Evolutionary conservation across 2,888 invertebrate genomes (phyloP).

Genomic region (Ctenicera cuprea): DNA sequence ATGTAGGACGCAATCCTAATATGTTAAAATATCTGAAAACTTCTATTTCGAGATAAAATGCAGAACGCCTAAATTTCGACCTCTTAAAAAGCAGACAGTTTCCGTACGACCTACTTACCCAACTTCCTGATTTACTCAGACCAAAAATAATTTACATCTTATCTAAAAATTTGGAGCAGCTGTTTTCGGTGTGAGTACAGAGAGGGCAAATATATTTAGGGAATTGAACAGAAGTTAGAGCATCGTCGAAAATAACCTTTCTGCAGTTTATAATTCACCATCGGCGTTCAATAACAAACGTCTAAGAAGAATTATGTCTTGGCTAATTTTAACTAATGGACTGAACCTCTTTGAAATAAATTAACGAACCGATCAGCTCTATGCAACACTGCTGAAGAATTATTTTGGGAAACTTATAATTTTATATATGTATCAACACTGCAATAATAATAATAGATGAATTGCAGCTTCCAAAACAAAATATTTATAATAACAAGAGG

Average conservation of each 20-base stretch:
- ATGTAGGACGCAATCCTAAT: no score
- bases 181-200: background rate
- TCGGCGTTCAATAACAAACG: slow-evolving; percentile 36
- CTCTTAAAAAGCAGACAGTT: background rate
- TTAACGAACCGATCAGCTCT: background rate
- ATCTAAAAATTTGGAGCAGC: slow-evolving; percentile 19
- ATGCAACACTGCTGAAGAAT: background rate
- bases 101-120: background rate
- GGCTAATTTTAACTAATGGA: slow-evolving; percentile 36
- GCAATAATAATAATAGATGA: no score
- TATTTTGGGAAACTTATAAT: background rate
- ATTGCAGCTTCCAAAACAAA: no score
- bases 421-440: background rate
- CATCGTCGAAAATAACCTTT: slow-evolving; percentile 10
- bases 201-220: background rate
- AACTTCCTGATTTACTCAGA: slow-evolving; percentile 13
- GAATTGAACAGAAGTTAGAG: background rate
- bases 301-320: slow-evolving; percentile 29
- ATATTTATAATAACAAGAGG: no score
- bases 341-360: slow-evolving; percentile 14
- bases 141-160: slow-evolving; percentile 11
- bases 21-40: no score
- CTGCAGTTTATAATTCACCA: slow-evolving; percentile 34
- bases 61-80: no score
- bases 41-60: no score